Evolutionary conservation across 2,888 invertebrate species (phyloP), one percentile per base, ranked within the genome.

Genomic region (Maniola hyperantus): DNA sequence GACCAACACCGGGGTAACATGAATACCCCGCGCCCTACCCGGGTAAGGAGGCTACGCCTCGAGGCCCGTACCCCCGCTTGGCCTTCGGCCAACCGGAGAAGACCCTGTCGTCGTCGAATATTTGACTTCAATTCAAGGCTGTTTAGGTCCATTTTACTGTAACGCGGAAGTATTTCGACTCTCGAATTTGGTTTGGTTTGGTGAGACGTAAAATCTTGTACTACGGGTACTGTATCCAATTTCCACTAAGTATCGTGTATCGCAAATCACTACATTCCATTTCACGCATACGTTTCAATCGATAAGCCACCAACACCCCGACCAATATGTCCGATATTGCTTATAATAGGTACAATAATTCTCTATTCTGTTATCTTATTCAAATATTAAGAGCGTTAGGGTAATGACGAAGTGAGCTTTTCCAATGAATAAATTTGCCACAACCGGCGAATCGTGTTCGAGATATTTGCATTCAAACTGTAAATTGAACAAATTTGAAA

Each of bases 401-500:
- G 67, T 69, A 73, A 73, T 77, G 74, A 78, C 73, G 71, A 68
- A 70, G 74, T 72, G 69, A 75, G 77, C 72, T 78, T 81, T 82
- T 85, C 83, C 82, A 80, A 86, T 88, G 87, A 88, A 88, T 88
- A 87, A 85, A 87, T 87, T 83, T 80, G 65, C 69, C 46, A 55
- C 68, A 71, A 78, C 76, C 68, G 69, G 76, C 73, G 72, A 59
- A 64, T 72, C 72, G 70, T 70, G 70, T 73, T 71, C 74, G 66
- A 67, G 74, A 71, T 77, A 83, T 86, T 86, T 83, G 81, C 84
- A 83, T 76, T 74, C 71, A 72, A 72, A 74, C 77, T 76, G 79
- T 83, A 83, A 82, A 83, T 83, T 80, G 79, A 81, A 81, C 82
- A 80, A 83, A 86, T 87, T 86, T 86, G 81, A 83, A 83, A 84